phyloP scores from a whole-genome alignment of 2,113 vertebrate species.

The Bambusicola thoracicus region DNA sequence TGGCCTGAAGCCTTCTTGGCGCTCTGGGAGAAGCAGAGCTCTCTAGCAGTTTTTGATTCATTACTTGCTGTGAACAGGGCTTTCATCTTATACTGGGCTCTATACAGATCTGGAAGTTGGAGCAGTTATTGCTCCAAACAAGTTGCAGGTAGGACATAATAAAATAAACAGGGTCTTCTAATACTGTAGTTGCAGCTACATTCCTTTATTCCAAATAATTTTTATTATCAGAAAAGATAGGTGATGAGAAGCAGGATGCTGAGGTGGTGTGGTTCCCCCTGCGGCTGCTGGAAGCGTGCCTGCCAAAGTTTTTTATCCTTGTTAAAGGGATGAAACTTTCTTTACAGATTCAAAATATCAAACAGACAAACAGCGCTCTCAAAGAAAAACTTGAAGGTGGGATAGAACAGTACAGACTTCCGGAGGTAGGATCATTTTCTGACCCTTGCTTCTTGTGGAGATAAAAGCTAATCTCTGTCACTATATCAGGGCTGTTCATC shows the following conservation, averaged over 20 bases:
- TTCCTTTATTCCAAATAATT: background rate
- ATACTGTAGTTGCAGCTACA: background rate
- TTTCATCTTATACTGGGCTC: background rate
- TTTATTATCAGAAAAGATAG: background rate
- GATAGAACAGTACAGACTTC: slow-evolving; percentile 86
- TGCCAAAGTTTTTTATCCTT: background rate
- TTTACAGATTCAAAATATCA: slow-evolving; percentile 93
- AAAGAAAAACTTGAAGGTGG: slow-evolving; percentile 92
- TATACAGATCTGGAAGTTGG: background rate
- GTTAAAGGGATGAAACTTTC: slow-evolving; percentile 14
- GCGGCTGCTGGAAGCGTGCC: background rate
- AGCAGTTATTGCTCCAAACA: background rate
- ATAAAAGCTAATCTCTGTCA: background rate
- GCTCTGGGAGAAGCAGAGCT: background rate
- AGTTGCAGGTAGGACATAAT: background rate
- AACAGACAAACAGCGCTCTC: slow-evolving; percentile 92
- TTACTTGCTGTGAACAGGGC: background rate
- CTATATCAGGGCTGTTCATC: background rate
- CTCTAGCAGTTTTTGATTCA: slow-evolving; percentile 33
- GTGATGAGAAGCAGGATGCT: background rate
- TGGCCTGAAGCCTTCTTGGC: slow-evolving; percentile 34
- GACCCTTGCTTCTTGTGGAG: background rate
- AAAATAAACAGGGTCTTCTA: background rate
- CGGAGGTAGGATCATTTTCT: slow-evolving; percentile 83
- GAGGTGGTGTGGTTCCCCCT: background rate